phyloP scores from a whole-genome alignment of 64 coral and sea anemone genomes.

The Stichodactyla helianthus region DNA sequence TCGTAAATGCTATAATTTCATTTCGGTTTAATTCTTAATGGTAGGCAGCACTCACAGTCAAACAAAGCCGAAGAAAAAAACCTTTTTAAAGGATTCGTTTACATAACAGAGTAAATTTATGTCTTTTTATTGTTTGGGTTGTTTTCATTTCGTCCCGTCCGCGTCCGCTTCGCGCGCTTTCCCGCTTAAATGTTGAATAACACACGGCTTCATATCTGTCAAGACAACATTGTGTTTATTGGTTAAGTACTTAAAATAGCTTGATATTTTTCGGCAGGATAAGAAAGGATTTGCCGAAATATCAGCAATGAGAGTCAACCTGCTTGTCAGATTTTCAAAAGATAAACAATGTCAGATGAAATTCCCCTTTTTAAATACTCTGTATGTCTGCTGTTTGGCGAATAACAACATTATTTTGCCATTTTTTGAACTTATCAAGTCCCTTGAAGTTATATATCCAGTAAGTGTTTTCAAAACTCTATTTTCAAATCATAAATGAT shows the following conservation, averaged over 20 bases:
- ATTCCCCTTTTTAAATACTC: too few species aligned
- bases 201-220: not conserved
- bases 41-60: not conserved
- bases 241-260: not conserved
- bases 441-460: too few species aligned
- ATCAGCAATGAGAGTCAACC: not conserved
- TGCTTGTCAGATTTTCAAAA: too few species aligned
- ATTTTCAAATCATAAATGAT: too few species aligned
- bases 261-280: not conserved
- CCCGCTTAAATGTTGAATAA: not conserved
- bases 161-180: not conserved
- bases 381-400: too few species aligned
- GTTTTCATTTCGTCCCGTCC: not conserved
- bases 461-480: too few species aligned
- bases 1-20: not conserved
- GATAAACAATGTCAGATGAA: too few species aligned
- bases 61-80: not conserved
- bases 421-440: too few species aligned
- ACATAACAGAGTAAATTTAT: not conserved
- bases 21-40: not conserved
- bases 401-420: too few species aligned
- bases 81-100: slow-evolving; percentile 1
- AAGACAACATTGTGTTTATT: not conserved
- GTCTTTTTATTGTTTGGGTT: not conserved
- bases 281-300: not conserved